Percentiles rank a stretch among this genome's conserved stretches.
These are phyloP conservation scores for Gymnoscopelus braueri DNA, from an alignment of 2,797 vertebrate genomes.

Conservation along the genomic window DNA sequence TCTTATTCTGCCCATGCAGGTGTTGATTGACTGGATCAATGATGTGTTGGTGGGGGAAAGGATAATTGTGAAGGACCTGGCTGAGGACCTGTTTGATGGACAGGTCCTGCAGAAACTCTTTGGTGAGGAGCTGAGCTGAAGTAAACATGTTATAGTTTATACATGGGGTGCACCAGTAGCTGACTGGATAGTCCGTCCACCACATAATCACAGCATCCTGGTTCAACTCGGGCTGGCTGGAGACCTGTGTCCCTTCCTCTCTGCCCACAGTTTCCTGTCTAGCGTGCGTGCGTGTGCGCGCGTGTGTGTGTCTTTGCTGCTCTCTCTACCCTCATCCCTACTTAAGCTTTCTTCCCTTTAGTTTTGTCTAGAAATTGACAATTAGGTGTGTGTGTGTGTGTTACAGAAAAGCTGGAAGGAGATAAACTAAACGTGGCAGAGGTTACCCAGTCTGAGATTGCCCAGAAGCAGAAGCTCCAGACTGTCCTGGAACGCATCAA, in stretches of 20 bases:
- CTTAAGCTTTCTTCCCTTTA: background rate
- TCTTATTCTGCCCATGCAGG: slow-evolving; percentile 71
- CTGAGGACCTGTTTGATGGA: slow-evolving; percentile 97
- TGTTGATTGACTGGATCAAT: slow-evolving; percentile 99
- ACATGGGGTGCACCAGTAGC: too few species aligned
- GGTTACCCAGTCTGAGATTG: slow-evolving; percentile 98
- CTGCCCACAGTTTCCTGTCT: too few species aligned
- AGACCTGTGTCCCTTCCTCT: too few species aligned
- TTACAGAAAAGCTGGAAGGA: slow-evolving; percentile 93
- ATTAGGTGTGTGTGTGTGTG: background rate
- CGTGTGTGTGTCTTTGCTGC: too few species aligned
- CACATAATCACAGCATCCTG: too few species aligned
- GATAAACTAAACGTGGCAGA: slow-evolving; percentile 97
- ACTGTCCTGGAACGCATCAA: slow-evolving; percentile 97
- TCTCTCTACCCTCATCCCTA: too few species aligned
- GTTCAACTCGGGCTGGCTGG: too few species aligned
- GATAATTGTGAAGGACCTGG: slow-evolving; percentile 98
- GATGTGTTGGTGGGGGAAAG: slow-evolving; percentile 96
- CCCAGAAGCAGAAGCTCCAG: slow-evolving; percentile 98
- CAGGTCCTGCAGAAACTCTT: slow-evolving; percentile 99
- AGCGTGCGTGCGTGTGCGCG: too few species aligned
- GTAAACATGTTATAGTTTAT: background rate
- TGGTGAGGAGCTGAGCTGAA: slow-evolving; percentile 79
- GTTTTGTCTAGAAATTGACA: too few species aligned
- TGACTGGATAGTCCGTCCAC: too few species aligned